A percentile compares a stretch with the other conserved stretches of the same genome.
Conservation (phyloP, 2,113 vertebrate genomes). For the Aspiorhynchus laticeps region DNA sequence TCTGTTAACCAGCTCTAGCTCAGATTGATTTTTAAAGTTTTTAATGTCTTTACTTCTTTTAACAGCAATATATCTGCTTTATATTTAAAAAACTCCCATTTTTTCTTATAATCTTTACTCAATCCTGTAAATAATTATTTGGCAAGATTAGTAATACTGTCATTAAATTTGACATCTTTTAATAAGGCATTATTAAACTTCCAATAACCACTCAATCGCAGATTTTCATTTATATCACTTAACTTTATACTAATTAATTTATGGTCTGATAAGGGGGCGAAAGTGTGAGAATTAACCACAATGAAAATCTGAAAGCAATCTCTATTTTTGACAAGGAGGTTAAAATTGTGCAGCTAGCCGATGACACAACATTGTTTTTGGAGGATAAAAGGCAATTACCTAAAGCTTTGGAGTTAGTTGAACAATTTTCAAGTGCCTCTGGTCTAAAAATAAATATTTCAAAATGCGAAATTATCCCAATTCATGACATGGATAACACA, state of each 20-base stretch:
- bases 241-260: not conserved
- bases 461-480: not conserved
- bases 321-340: too few species aligned
- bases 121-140: not conserved
- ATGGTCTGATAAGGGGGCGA: not conserved
- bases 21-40: too few species aligned
- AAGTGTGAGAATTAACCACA: not conserved
- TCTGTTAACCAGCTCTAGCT: too few species aligned
- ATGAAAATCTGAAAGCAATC: too few species aligned
- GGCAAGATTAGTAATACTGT: not conserved
- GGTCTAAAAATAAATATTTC: not conserved
- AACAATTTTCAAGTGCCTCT: not conserved
- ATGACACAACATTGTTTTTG: not conserved
- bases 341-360: not conserved
- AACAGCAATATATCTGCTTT: not conserved
- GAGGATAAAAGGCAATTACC: not conserved
- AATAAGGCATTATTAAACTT: not conserved
- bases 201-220: not conserved
- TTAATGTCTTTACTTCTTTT: not conserved
- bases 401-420: not conserved
- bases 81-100: constrained; percentile 1
- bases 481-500: too few species aligned
- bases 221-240: too few species aligned
- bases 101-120: not conserved
- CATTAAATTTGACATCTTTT: not conserved